Base-by-base conservation (phyloP, 2,113 vertebrate genomes). In the Tragelaphus imberbis region DNA sequence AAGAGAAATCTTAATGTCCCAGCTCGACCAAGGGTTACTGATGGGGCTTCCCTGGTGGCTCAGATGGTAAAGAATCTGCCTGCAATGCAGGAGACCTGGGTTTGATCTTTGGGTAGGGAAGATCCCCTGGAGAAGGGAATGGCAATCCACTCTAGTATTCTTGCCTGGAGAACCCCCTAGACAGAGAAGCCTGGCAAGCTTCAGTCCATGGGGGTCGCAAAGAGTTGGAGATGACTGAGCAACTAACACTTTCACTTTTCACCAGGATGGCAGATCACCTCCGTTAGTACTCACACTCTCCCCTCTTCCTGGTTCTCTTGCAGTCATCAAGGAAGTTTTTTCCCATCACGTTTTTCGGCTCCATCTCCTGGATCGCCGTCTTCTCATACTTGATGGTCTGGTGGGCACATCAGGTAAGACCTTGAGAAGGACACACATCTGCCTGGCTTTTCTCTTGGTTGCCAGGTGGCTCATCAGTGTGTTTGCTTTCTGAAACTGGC, bases 381-480 rank as follows among this genome's bases (percentile, higher is more conserved):
- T 99, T 99, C 98, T 99, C 99, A 90, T 99, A 99, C 97, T 98
- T 99, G 80, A 99, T 99, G 99, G 99, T 99, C 98, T 99, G 99
- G 99, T 99, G 99, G 99, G 99, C 99, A 88, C 99, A 99, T 98
- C 99, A 99, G 99, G 99, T 99, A 99, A 98, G 98, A 86, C 17
- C 19, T 23, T 88, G 55, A 56, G 13, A 44, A 6, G 6, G 27
- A 55, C 8, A 14, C 30, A 4, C 47, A 23, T 49, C 65, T 65
- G 10, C 58, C 68, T 90, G n/a, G 10, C 49, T 94, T 61, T 49
- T 44, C 80, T 89, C n/a, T n/a, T 49, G 44, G 17, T 84, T 96
- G 81, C 65, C 86, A 84, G 25, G 55, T 63, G 30, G 36, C 40
- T 94, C 16, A 33, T 56, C 58, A 7, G 6, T 30, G 36, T 68